Evolutionary conservation across 1,140 invertebrate species (phyloP), one percentile per base, ranked within the genome.

Genomic region (Lutraria rhynchaena): DNA sequence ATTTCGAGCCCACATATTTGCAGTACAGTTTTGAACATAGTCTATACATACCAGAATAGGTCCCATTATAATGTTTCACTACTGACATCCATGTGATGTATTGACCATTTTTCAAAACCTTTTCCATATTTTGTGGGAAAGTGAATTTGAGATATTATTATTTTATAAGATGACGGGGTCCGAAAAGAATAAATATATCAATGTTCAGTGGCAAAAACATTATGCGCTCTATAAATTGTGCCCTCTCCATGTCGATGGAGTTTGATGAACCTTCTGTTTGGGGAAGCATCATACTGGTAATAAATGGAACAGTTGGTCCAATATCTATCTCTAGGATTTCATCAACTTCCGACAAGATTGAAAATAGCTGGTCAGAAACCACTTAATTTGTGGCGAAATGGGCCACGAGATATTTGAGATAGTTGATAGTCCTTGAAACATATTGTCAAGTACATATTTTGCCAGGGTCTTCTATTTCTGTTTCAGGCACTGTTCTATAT

Each of bases 51-150:
- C 35, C 24, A 37, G 3, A 33, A 49, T 27, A 63, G 13, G 55
- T 22, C 7, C 67, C 51, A 29, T 65, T 51, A 67, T 69, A 69
- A 15, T 76, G 51, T 0, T 33, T 3, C 1, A 76, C 37, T 55
- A 65, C 69, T 29, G 57, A 49, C 22, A 35, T 4, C 81, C 65
- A 69, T 9, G 61, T 44, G 11, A 67, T 19, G 15, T 69, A 22
- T 33, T 69, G 3, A 1, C 65, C 81, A 75, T 76, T 41, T 41
- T 70, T 73, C 69, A 35, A 75, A 27, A 76, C 7, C n/a, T 58
- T 24, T 1, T 1, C 24, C 3, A 0, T 58, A 58, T 74, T 44
- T 60, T 58, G 9, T 31, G 29, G 1, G 29, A 57, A 22, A 53
- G 35, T 27, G 65, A 73, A 33, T 73, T 73, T 22, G 49, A 55